These are phyloP conservation scores for Spatulosminthurus flaviceps DNA, from an alignment of 2,888 invertebrate genomes.

Conservation along the genomic window DNA sequence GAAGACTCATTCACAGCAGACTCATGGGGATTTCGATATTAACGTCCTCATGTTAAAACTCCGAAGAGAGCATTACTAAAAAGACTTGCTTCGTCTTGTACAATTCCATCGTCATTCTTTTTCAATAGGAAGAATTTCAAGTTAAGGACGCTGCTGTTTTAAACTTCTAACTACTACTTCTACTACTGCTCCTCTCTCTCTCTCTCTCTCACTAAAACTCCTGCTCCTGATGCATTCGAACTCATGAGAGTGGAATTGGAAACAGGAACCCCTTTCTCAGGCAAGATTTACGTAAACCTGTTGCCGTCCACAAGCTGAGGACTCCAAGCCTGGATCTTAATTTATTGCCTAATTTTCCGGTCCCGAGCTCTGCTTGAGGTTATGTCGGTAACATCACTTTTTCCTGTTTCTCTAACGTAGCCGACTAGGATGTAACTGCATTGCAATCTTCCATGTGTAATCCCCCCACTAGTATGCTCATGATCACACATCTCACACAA, in stretches of 20 bases:
- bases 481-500: no score
- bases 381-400: conserved; percentile 54
- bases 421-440: conserved; percentile 48
- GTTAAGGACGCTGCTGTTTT: not conserved
- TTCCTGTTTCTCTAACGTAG: conserved; percentile 55
- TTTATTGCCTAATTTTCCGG: conserved; percentile 60
- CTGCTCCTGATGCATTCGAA: no score
- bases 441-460: no score
- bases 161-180: not conserved
- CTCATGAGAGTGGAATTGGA: conserved; percentile 23
- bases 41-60: conserved; percentile 38
- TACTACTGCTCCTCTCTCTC: conserved; percentile 11
- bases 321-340: conserved; percentile 53
- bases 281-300: conserved; percentile 52
- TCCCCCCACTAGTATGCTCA: no score
- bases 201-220: not conserved
- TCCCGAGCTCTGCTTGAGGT: conserved; percentile 57
- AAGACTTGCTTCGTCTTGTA: not conserved
- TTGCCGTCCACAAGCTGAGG: conserved; percentile 53
- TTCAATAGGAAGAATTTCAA: conserved; percentile 7
- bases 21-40: conserved; percentile 42
- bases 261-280: conserved; percentile 35
- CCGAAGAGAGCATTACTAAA: conserved; percentile 24
- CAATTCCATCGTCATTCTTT: conserved; percentile 9
- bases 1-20: conserved; percentile 35